Evolutionary conservation across 2,113 vertebrate genomes (phyloP), one percentile per base, ranked within the genome.

Genomic region (Pimephales promelas): DNA sequence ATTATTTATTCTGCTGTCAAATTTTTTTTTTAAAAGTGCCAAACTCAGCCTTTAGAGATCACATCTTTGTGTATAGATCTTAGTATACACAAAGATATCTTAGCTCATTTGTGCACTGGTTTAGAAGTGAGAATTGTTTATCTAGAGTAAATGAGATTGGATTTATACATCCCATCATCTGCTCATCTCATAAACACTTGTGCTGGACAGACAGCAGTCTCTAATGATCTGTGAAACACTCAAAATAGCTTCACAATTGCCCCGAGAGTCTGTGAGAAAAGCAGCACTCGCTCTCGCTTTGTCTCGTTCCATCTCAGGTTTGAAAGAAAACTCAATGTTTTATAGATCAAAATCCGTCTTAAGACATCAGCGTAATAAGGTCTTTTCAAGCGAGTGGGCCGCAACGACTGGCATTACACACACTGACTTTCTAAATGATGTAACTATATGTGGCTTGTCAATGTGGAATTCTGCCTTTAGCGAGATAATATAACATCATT

Each of bases 341-440:
- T 75, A 81, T 47, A 86, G 43, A 86, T 86, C 66, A 82, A 73
- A 79, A 66, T 56, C 26, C 82, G 85, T 36, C 66, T 81, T 56
- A 10, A 47, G 57, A 36, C 45, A 86, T 86, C 82, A 84, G 59
- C 28, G 40, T 31, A 81, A 77, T 85, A 81, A 68, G 54, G 64
- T 52, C 75, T 59, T 52, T 11, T 8, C 28, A 45, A 47, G 43
- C 71, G 24, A 81, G 47, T 73, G 75, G 56, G 56, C 16, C 10
- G 11, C 26, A 64, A 18, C 2, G 3, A 34, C 43, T n/a, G 2
- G 9, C n/a, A 66, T 20, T 20, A 49, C 24, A 57, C 26, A 49
- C n/a, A 73, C 11, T 3, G 8, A 20, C 57, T 47, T 62, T 31
- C 24, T 49, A 45, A 61, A 78, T 26, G 18, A 43, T 24, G 56